Conservation (phyloP, 1,140 invertebrate species). For the Eciton burchellii region DNA sequence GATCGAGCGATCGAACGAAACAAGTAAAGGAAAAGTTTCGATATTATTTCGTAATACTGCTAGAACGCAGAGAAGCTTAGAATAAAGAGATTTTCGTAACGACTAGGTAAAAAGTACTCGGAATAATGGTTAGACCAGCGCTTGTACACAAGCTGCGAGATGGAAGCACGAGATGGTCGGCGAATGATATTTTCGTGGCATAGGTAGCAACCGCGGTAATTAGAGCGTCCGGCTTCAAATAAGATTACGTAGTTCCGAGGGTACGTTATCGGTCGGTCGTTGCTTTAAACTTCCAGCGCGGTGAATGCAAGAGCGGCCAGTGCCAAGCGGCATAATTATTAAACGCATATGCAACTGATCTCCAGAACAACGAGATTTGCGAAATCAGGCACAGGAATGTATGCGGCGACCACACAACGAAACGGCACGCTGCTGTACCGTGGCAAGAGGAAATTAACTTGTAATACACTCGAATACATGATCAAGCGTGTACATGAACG, state of each 20-base stretch:
- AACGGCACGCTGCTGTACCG: background rate
- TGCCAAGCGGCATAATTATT: slow-evolving; percentile 51
- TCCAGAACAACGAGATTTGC: slow-evolving; percentile 47
- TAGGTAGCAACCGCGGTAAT: slow-evolving; percentile 61
- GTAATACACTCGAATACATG: slow-evolving; percentile 12
- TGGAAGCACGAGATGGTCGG: slow-evolving; percentile 37
- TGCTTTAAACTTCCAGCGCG: slow-evolving; percentile 47
- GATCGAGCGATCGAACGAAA: too few relatives aligned
- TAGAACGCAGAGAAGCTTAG: background rate
- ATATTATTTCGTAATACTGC: background rate
- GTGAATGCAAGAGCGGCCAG: slow-evolving; percentile 7
- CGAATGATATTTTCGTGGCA: slow-evolving; percentile 62
- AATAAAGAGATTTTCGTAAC: slow-evolving; percentile 4
- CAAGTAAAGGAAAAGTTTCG: background rate
- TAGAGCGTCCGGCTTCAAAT: slow-evolving; percentile 62
- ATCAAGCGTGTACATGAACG: background rate
- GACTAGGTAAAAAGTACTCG: slow-evolving; percentile 42
- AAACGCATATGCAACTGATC: slow-evolving; percentile 57
- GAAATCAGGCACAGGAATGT: slow-evolving; percentile 30
- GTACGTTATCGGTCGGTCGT: slow-evolving; percentile 61
- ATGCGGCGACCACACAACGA: slow-evolving; percentile 6
- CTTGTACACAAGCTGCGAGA: slow-evolving; percentile 4
- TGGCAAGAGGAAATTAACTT: slow-evolving; percentile 14
- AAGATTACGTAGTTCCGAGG: slow-evolving; percentile 63
- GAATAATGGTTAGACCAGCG: slow-evolving; percentile 41